A percentile compares a stretch with the other conserved stretches of the same genome.
Evolutionary conservation across 2,888 invertebrate species (phyloP).

Genomic region (Cetonia aurata): DNA sequence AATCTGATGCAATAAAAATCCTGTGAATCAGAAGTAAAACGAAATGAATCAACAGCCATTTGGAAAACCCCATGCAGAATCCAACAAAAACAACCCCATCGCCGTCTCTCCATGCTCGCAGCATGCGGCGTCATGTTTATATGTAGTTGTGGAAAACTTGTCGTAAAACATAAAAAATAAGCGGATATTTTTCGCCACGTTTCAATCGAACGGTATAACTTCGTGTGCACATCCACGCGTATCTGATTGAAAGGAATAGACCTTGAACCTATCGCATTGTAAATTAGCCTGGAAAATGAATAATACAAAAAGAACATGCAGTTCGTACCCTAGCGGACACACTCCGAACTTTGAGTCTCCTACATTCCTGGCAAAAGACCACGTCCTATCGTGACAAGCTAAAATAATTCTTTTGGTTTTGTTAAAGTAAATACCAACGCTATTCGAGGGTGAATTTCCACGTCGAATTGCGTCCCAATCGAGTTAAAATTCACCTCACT

Average conservation of each 20-base stretch:
- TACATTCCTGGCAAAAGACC: slow-evolving; percentile 65
- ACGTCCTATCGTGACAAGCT: slow-evolving; percentile 64
- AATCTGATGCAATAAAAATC: slow-evolving; percentile 7
- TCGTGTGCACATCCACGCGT: slow-evolving; percentile 18
- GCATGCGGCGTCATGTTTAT: not conserved
- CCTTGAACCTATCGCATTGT: slow-evolving; percentile 61
- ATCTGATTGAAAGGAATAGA: slow-evolving; percentile 48
- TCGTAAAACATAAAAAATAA: not conserved
- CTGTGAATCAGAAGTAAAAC: not conserved
- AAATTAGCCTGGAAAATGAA: slow-evolving; percentile 64
- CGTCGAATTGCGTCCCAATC: slow-evolving; percentile 9
- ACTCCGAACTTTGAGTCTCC: slow-evolving; percentile 58
- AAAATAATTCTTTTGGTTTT: slow-evolving; percentile 64
- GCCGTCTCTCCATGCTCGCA: not conserved
- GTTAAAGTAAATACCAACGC: slow-evolving; percentile 46
- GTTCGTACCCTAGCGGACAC: slow-evolving; percentile 61
- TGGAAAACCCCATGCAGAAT: slow-evolving; percentile 14
- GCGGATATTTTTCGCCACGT: not conserved
- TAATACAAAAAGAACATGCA: slow-evolving; percentile 59
- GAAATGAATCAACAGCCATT: not conserved
- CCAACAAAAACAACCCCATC: slow-evolving; percentile 13
- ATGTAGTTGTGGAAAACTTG: slow-evolving; percentile 25
- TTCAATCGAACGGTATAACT: slow-evolving; percentile 13
- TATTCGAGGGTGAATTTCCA: slow-evolving; percentile 37
- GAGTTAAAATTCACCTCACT: slow-evolving; percentile 15